phyloP scores from a whole-genome alignment of 2,797 vertebrate species.

The Bradypodion pumilum region DNA sequence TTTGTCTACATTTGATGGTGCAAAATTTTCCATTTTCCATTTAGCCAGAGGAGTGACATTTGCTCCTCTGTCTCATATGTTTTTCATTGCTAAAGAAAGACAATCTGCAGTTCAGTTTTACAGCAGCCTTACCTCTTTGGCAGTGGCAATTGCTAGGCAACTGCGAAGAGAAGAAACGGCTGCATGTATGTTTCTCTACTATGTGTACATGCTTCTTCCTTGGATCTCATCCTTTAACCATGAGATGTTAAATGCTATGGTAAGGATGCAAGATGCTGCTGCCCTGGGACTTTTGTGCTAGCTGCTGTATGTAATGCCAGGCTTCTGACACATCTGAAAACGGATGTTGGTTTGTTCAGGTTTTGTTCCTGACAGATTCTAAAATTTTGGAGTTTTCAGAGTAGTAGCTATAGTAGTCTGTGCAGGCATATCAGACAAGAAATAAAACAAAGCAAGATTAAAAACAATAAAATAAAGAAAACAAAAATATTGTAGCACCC shows the following conservation, averaged over 20 bases:
- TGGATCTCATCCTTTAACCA: neutral
- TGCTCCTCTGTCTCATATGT: neutral
- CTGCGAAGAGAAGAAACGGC: neutral
- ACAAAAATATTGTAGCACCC: no score
- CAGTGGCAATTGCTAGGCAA: neutral
- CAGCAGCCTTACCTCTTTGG: neutral
- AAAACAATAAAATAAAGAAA: no score
- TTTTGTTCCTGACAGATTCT: neutral
- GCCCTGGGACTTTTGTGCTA: neutral
- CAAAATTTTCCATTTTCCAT: constrained; percentile 1
- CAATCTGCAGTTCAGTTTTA: neutral
- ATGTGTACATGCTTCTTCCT: neutral
- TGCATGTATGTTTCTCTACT: neutral
- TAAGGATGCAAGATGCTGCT: neutral
- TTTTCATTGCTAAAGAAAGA: constrained; percentile 1
- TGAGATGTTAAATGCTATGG: neutral
- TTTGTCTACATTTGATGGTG: neutral
- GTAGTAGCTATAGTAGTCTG: no score
- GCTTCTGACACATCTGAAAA: neutral
- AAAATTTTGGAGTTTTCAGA: neutral
- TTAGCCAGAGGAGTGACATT: neutral
- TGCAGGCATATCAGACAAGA: no score
- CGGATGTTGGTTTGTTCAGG: neutral
- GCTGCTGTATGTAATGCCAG: neutral
- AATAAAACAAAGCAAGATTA: no score